Base-by-base conservation (phyloP, 30 jellyfish, hydroid and myxozoan species). In the Calvadosia cruxmelitensis region DNA sequence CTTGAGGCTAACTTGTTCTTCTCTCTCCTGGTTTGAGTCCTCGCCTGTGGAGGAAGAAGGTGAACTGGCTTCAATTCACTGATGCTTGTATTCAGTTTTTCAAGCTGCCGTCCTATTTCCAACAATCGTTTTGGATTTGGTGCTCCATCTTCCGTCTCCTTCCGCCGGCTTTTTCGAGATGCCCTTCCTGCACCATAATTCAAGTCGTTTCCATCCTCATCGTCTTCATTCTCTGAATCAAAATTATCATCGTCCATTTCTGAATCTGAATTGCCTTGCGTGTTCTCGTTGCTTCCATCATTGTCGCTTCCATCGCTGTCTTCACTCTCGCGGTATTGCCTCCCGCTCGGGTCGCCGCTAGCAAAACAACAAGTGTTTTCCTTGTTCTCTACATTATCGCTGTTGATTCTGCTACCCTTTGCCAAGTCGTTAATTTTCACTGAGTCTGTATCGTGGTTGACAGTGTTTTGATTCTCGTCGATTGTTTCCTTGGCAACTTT, bases 81-180 rank as follows among this genome's bases (percentile, higher is more conserved):
- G 31, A 83, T 83, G 27, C 70, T 64, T 52, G 77, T 50, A 68
- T 83, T 83, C 52, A 83, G 57, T 61, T 75, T 76, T n/a, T 83
- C 95, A 49, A 83, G 92, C 72, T 83, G 92, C 33, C 57, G 70
- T 1, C 85, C 81, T 27, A 83, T 83, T n/a, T 83, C 95, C 31
- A 68, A 31, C 64, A 83, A 64, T 51, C 74, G 73, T 42, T 70
- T 36, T 0, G 95, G 92, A 69, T 76, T 73, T 7, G 95, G 95
- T 34, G 92, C 76, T 85, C 93, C 61, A 36, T 83, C 95, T 52
- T 83, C 95, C 15, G 95, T 86, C 63, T 83, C 95, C 31, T 86
- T 83, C 57, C 94, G 68, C 52, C 79, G 68, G 70, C 93, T 51
- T 34, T 73, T 74, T 30, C 74, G 70, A 27, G 80, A 66, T 5